Evolutionary conservation across 2,113 vertebrate species (phyloP), one percentile per base, ranked within the genome.

Genomic region (Antennarius striatus): DNA sequence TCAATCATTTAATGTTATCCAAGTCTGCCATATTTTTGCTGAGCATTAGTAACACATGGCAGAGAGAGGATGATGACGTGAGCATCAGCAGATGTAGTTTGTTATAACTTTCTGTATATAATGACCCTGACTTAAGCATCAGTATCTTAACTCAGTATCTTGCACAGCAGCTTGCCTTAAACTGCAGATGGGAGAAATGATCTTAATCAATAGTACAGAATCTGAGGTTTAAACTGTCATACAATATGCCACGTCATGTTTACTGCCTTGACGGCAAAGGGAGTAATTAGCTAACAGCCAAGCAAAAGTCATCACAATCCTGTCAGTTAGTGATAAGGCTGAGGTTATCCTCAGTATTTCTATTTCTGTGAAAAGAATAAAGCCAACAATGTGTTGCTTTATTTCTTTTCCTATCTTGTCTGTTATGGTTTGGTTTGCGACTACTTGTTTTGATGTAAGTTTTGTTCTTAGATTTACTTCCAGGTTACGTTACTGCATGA

Each of bases 41-140:
- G 68, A 81, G 82, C 78, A 80, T 85, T 82, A 70, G 55, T 49
- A 79, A 72, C 80, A 85, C 81, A 88, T 88, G 85, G 86, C 77
- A 77, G 63, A 56, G 77, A 56, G 51, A 56, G 77, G 58, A 57
- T 75, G 81, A 79, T 69, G 63, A 80, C 71, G 80, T 77, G 76
- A 80, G 73, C 60, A 53, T 43, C 45, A 79, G 60, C 81, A 70
- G 62, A 75, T 73, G 78, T 71, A 71, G 59, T 45, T 42, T 51
- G 67, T 85, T 78, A 82, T 72, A 66, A 81, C 76, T 82, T 85
- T 74, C 84, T 83, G 75, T 67, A 71, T 68, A 65, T 82, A 87
- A 86, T 75, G 56, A 81, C 56, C 59, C 6, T 1, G 28, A 61
- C 63, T 76, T 80, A 50, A 59, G 75, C 71, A 62, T 75, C 70